phyloP scores from a whole-genome alignment of 2,888 invertebrate species.

The Eledona agricola region DNA sequence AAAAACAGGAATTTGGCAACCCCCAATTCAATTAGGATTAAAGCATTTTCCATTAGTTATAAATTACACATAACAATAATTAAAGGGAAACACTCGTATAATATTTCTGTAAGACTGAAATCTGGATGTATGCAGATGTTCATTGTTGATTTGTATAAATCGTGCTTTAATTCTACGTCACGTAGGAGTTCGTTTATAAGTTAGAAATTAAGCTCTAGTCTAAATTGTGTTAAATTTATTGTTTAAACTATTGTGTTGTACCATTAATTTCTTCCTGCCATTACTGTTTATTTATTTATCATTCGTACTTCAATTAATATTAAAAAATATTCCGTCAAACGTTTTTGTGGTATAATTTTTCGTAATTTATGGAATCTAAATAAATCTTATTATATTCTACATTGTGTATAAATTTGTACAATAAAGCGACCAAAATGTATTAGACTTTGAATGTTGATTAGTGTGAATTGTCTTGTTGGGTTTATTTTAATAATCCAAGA shows the following conservation, averaged over 20 bases:
- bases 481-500: no score
- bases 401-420: slow-evolving; percentile 25
- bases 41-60: background rate
- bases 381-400: slow-evolving; percentile 6
- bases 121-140: slow-evolving; percentile 6
- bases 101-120: slow-evolving; percentile 9
- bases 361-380: slow-evolving; percentile 11
- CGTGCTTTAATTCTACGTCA: background rate
- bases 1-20: no score
- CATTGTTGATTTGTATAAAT: background rate
- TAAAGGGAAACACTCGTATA: background rate
- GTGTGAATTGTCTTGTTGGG: no score
- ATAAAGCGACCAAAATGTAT: slow-evolving; percentile 16
- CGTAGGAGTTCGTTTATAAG: background rate
- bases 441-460: no score
- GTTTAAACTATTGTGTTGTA: no score
- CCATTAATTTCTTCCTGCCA: background rate
- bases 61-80: background rate
- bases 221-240: background rate
- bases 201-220: slow-evolving; percentile 5
- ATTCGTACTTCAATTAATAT: background rate
- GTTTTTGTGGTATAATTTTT: background rate
- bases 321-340: background rate
- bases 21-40: background rate
- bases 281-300: background rate